Percentiles rank a stretch among this genome's conserved stretches.
phyloP scores from a whole-genome alignment of 2,797 vertebrate genomes.

The Gobionotothen gibberifrons region DNA sequence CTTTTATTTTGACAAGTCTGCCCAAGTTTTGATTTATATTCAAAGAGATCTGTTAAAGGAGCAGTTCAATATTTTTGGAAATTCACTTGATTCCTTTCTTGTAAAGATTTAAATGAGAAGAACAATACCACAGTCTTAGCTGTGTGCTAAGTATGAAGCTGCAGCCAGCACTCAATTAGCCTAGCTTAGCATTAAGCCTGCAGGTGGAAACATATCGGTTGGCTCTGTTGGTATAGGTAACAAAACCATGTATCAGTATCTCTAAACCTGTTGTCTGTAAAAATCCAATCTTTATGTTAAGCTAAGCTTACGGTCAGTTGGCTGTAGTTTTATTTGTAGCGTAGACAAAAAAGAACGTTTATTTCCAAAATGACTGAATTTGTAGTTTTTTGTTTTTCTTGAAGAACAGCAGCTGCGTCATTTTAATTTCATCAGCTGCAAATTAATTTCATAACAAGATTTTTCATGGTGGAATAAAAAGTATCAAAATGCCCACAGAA shows the following conservation, averaged over 20 bases:
- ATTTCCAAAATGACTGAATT: slow-evolving; percentile 10
- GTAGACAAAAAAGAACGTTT: neutral
- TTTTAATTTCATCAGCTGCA: neutral
- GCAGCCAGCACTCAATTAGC: neutral
- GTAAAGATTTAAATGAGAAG: neutral
- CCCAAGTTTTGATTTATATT: neutral
- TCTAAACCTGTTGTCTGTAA: neutral
- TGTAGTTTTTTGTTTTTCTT: neutral
- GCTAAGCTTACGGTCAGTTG: slow-evolving; percentile 3
- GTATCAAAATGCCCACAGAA: slow-evolving; percentile 10
- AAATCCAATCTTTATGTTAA: neutral
- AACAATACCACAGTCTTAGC: neutral
- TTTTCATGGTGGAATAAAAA: neutral
- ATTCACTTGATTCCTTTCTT: neutral
- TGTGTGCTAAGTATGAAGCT: neutral
- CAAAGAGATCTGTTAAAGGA: neutral
- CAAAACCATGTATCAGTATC: neutral
- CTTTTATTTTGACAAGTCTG: slow-evolving; percentile 9
- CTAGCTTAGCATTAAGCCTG: slow-evolving; percentile 22
- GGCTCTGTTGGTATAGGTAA: neutral
- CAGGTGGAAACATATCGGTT: neutral
- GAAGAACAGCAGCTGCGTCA: slow-evolving; percentile 22
- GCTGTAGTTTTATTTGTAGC: neutral
- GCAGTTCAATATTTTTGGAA: slow-evolving; percentile 3
- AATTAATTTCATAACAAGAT: neutral